Evolutionary conservation across 2,113 vertebrate species (phyloP), one percentile per base, ranked within the genome.

Genomic region (Equus quagga): DNA sequence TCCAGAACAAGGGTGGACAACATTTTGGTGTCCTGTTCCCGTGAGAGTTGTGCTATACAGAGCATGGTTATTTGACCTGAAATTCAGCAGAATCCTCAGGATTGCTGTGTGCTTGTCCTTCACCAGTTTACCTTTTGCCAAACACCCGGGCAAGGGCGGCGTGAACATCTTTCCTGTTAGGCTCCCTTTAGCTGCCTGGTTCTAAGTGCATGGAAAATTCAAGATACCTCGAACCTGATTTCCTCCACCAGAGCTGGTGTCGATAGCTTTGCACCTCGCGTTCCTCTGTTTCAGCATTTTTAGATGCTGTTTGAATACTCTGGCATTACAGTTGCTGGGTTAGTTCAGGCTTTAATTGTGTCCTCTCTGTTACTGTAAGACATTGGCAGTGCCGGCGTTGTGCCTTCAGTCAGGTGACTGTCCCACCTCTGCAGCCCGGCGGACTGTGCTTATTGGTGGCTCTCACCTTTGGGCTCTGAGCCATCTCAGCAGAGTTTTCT

Each of bases 41-140:
- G 0, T 1, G 54, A 65, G 8, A 44, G 12, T 14, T 31, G 12
- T 49, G 23, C 24, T 56, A 1, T 7, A 3, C 15, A 5, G 62
- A 84, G 13, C 15, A 3, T 14, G 11, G n/a, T 72, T 89, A 36
- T 64, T 46, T 78, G 36, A 62, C 54, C 36, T 1, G 1, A 41
- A 81, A 26, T 78, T 51, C 46, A 23, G 31, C 83, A 51, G 75
- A 60, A 10, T 2, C 24, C 6, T 51, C 24, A 14, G 31, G 41
- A 23, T 79, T 13, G 13, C 8, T 26, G 28, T 21, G 1, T 4
- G 36, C 62, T 36, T 2, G 3, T 64, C 28, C 69, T n/a, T 60
- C 11, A 8, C 31, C 12, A 21, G 26, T 49, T 46, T 80, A 5
- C 7, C 3, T 51, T 33, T 67, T 49, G 1, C 64, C 70, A 10